phyloP scores from a whole-genome alignment of 2,797 vertebrate genomes.

The Coranthus polyacanthus region DNA sequence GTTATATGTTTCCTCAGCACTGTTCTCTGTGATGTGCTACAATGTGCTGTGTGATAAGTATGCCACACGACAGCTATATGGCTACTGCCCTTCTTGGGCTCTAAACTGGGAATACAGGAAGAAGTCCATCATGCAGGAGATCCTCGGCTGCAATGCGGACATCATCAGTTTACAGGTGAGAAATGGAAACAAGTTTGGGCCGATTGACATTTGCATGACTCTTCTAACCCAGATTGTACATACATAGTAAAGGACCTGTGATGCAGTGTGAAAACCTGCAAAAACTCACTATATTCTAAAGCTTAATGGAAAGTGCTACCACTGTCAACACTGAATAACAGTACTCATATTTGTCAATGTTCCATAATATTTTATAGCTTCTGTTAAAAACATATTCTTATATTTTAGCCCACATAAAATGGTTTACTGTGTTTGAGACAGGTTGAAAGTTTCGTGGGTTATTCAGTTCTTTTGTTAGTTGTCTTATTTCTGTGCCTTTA shows the following conservation, averaged over 20 bases:
- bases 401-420: too few species aligned
- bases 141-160: slow-evolving; percentile 94
- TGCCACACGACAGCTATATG: slow-evolving; percentile 96
- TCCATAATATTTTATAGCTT: too few species aligned
- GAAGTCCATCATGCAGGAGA: slow-evolving; percentile 99
- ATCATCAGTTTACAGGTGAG: slow-evolving; percentile 98
- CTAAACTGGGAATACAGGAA: slow-evolving; percentile 99
- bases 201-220: fast-evolving
- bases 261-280: not conserved
- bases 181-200: not conserved
- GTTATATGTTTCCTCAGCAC: slow-evolving; percentile 81
- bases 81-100: slow-evolving; percentile 98
- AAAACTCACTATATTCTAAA: too few species aligned
- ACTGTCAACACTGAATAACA: not conserved
- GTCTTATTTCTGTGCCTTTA: too few species aligned
- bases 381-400: too few species aligned
- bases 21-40: slow-evolving; percentile 99
- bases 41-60: slow-evolving; percentile 99
- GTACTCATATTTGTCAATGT: too few species aligned
- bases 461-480: too few species aligned
- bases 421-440: too few species aligned
- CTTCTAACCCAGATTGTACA: too few species aligned
- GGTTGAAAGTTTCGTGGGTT: too few species aligned
- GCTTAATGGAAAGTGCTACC: not conserved
- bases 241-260: not conserved